Percentiles rank a stretch among this genome's conserved stretches.
Conservation (phyloP, 2,113 vertebrate species). For the Maccullochella peelii region DNA sequence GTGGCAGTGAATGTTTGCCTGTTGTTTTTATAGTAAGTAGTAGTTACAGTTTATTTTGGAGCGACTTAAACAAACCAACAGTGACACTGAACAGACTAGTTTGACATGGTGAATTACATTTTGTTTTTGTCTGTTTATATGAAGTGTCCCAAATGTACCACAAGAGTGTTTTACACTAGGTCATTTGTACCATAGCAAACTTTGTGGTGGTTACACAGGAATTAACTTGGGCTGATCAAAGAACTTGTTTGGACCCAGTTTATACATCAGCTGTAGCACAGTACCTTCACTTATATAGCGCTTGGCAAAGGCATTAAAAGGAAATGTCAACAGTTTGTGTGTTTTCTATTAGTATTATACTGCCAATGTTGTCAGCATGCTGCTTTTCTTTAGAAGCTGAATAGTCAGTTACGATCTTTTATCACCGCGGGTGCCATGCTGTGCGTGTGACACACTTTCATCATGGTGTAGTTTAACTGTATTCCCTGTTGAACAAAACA, state of each 20-base stretch:
- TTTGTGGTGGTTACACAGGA: conserved; percentile 8
- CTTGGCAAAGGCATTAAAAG: conserved; percentile 45
- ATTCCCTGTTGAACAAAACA: conserved; percentile 72
- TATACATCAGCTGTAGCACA: conserved; percentile 11
- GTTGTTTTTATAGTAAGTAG: conserved; percentile 13
- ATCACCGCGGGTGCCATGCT: conserved; percentile 62
- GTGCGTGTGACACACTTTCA: conserved; percentile 75
- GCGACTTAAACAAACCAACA: background rate
- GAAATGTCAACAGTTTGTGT: conserved; percentile 32
- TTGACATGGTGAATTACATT: conserved; percentile 4
- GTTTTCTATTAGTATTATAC: conserved; percentile 46
- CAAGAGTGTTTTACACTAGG: conserved; percentile 13
- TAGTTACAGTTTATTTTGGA: conserved; percentile 26
- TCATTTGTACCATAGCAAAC: conserved; percentile 25
- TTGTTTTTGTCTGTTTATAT: conserved; percentile 31
- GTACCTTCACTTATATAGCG: too few species aligned
- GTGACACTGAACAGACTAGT: conserved; percentile 18
- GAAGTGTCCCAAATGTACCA: conserved; percentile 6
- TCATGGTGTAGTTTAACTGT: conserved; percentile 63
- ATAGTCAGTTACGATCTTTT: conserved; percentile 70
- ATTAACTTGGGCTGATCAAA: conserved; percentile 23
- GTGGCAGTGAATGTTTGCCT: background rate
- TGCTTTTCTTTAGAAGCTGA: conserved; percentile 53
- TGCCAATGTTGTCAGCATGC: conserved; percentile 54
- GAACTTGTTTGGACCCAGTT: background rate